A percentile compares a stretch with the other conserved stretches of the same genome.
These are phyloP conservation scores for Notodonta ziczac DNA, from an alignment of 2,888 invertebrate species.

Conservation along the genomic window DNA sequence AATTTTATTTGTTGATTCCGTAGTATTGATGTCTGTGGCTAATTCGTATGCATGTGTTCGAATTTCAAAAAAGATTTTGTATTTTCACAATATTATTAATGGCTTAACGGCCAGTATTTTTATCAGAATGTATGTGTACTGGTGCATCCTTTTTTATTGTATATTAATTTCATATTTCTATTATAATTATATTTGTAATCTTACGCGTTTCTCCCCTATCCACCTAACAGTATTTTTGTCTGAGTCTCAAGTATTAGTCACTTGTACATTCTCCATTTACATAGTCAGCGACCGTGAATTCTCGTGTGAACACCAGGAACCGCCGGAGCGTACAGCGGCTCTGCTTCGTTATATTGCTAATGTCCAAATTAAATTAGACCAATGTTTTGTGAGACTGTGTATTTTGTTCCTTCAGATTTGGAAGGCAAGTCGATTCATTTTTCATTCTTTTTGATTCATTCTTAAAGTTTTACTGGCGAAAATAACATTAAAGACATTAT, in stretches of 20 bases:
- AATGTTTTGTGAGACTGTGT: constrained; percentile 31
- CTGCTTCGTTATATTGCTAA: constrained; percentile 57
- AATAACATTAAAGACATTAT: no score
- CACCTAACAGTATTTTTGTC: constrained; percentile 61
- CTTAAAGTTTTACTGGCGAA: no score
- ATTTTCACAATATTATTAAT: no score
- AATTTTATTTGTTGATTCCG: no score
- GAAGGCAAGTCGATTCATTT: not conserved
- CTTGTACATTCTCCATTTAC: constrained; percentile 71
- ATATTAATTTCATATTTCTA: not conserved
- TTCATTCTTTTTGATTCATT: not conserved
- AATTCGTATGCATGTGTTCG: no score
- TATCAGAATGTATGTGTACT: no score
- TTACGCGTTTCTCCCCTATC: constrained; percentile 2
- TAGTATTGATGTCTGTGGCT: no score
- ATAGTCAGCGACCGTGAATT: constrained; percentile 81
- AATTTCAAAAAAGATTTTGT: no score
- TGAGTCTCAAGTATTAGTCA: constrained; percentile 64
- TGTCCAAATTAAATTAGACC: constrained; percentile 75
- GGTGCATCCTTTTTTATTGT: not conserved
- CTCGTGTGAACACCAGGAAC: constrained; percentile 75
- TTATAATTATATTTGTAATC: not conserved
- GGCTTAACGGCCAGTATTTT: no score
- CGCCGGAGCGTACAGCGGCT: constrained; percentile 62
- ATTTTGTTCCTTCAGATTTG: not conserved